A percentile compares a stretch with the other conserved stretches of the same genome.
Evolutionary conservation across 2,113 vertebrate species (phyloP).

Genomic region (Microtus ochrogaster): DNA sequence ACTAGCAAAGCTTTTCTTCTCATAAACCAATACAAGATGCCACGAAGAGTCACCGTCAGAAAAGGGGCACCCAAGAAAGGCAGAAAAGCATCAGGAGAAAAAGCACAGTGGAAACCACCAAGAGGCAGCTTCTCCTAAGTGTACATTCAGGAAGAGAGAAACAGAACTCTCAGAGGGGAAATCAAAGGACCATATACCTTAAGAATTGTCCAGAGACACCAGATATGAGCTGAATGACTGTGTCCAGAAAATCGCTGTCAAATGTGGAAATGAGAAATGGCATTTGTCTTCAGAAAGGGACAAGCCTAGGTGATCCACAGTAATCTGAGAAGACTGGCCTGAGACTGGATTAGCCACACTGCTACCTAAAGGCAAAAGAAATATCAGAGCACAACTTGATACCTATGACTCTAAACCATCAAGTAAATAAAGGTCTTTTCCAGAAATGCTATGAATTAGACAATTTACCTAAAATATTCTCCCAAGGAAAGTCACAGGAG

Average conservation of each 20-base stretch:
- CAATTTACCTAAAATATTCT: conserved; percentile 32
- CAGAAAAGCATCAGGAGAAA: neutral
- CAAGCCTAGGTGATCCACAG: neutral
- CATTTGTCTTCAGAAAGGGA: conserved; percentile 16
- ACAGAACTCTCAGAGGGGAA: neutral
- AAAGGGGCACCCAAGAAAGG: neutral
- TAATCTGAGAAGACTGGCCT: neutral
- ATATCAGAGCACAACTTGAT: neutral
- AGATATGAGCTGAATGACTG: neutral
- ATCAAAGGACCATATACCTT: neutral
- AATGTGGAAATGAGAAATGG: conserved; percentile 9
- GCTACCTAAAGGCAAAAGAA: neutral
- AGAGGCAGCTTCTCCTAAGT: neutral
- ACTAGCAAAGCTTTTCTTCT: neutral
- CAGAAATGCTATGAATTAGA: conserved; percentile 32
- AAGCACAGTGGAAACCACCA: neutral
- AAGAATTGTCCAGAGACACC: neutral
- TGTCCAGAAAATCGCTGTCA: neutral
- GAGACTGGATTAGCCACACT: neutral
- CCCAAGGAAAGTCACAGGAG: conserved; percentile 14
- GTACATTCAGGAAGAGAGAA: neutral
- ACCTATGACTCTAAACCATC: neutral
- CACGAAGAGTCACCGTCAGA: neutral
- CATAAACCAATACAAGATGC: neutral
- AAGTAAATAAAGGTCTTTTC: neutral